Evolutionary conservation across 2,797 vertebrate species (phyloP).

Genomic region (Oceanodroma leucorhoa): DNA sequence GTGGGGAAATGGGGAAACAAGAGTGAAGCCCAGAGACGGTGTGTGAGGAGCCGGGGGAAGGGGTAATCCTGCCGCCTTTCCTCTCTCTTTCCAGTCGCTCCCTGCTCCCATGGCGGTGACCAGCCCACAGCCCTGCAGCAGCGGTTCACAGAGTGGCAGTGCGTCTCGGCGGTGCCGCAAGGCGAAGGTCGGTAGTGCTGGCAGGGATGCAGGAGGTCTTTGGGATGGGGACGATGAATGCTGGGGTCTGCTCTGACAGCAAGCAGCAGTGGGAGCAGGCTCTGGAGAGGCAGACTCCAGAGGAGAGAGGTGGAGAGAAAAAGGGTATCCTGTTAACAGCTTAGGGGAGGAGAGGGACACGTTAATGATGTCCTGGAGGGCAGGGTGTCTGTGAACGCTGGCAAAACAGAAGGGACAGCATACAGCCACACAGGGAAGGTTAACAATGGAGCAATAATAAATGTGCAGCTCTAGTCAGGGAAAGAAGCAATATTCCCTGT

Average conservation of each 20-base stretch:
- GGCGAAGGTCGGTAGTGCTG: not conserved
- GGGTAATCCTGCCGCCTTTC: not conserved
- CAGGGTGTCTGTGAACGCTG: not conserved
- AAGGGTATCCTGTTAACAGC: too few species aligned
- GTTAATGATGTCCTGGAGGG: not conserved
- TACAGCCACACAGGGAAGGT: not conserved
- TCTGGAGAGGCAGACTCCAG: not conserved
- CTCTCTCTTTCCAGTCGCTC: not conserved
- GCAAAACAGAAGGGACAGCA: not conserved
- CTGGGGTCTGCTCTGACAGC: not conserved
- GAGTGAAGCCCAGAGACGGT: not conserved
- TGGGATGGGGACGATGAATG: not conserved
- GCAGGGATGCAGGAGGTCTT: not conserved
- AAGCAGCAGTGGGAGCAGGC: not conserved
- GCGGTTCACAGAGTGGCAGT: not conserved
- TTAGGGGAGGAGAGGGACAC: not conserved
- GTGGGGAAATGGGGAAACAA: not conserved
- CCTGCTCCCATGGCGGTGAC: fast-evolving
- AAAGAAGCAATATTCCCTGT: not conserved
- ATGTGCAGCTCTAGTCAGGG: not conserved
- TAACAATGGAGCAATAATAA: not conserved
- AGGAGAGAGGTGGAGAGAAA: not conserved
- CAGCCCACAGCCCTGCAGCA: not conserved
- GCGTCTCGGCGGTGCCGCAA: fast-evolving
- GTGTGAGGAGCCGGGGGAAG: not conserved